Evolutionary conservation across 2,113 vertebrate genomes (phyloP).

Genomic region (Chamaea fasciata): DNA sequence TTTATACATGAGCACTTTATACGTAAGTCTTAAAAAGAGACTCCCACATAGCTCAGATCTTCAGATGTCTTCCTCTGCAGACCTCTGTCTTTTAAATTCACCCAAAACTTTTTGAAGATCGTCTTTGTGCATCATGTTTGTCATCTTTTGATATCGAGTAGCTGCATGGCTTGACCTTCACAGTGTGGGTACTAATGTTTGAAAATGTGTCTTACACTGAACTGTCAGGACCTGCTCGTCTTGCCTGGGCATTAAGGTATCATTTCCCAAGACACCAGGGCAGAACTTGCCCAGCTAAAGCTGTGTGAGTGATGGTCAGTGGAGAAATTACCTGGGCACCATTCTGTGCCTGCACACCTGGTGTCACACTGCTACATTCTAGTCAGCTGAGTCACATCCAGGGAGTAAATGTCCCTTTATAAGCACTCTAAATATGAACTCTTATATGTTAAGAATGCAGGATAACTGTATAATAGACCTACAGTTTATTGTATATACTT

Average conservation of each 20-base stretch:
- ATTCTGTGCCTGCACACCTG: neutral
- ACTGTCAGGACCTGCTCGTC: neutral
- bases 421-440: neutral
- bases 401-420: neutral
- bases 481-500: neutral
- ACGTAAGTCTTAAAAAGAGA: neutral
- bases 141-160: neutral
- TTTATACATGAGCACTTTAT: neutral
- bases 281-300: neutral
- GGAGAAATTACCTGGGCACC: neutral
- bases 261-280: neutral
- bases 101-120: neutral
- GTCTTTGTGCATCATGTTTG: neutral
- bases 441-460: neutral
- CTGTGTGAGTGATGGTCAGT: neutral
- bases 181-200: fast-evolving
- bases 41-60: neutral
- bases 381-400: neutral
- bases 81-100: neutral
- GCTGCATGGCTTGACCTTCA: fast-evolving
- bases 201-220: neutral
- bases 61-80: neutral
- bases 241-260: too few species aligned
- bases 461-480: neutral
- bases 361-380: neutral